Evolutionary conservation across 1,140 invertebrate genomes (phyloP).

Genomic region (Megalopta genalis): DNA sequence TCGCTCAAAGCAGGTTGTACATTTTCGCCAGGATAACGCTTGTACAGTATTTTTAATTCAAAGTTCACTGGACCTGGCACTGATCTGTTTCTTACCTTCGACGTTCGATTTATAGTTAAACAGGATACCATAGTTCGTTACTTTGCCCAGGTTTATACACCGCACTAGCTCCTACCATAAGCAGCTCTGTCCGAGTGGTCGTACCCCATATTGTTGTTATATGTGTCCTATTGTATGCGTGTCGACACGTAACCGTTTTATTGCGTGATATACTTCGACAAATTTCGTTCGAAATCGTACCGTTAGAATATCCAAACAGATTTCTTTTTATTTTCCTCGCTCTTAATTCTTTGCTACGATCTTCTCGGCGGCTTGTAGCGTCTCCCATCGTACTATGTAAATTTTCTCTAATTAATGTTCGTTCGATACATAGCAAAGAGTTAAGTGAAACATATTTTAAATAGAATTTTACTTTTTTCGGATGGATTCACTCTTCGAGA

Average conservation of each 20-base stretch:
- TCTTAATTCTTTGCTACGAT: constrained; percentile 27
- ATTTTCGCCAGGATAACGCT: constrained; percentile 71
- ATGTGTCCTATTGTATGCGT: too few species aligned
- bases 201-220: neutral
- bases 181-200: constrained; percentile 12
- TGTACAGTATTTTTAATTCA: constrained; percentile 77
- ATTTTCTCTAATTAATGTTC: neutral
- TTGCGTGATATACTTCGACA: neutral
- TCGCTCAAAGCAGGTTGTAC: constrained; percentile 67
- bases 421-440: neutral
- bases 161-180: constrained; percentile 34
- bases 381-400: neutral
- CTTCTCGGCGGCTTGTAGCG: neutral
- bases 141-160: constrained; percentile 51
- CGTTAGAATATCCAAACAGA: neutral
- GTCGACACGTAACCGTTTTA: neutral
- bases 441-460: constrained; percentile 17
- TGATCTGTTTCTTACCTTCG: constrained; percentile 53
- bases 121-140: constrained; percentile 38
- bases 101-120: constrained; percentile 52
- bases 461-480: constrained; percentile 20
- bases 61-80: constrained; percentile 62
- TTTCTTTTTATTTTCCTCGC: neutral
- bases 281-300: neutral
- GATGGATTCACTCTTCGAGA: constrained; percentile 31